Percentiles rank a stretch among this genome's conserved stretches.
phyloP scores from a whole-genome alignment of 2,888 invertebrate species.

The Nudaria mundana region DNA sequence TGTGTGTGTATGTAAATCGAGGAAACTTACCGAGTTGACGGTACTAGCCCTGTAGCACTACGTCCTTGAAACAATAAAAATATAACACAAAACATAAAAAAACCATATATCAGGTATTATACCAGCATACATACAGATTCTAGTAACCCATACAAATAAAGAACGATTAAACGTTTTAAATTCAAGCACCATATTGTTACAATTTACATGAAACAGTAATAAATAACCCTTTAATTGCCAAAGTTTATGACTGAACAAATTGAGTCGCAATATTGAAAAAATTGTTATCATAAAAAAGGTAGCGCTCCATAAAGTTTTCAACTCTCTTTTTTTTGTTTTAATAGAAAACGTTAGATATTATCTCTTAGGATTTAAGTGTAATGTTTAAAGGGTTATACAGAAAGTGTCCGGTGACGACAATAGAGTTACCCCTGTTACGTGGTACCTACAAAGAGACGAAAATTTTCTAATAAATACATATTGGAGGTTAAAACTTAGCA shows the following conservation, averaged over 20 bases:
- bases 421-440: too few species aligned
- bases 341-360: constrained; percentile 31
- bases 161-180: constrained; percentile 11
- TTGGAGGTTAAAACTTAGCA: too few species aligned
- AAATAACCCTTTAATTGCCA: constrained; percentile 34
- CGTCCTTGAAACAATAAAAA: too few species aligned
- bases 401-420: too few species aligned
- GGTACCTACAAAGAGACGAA: too few species aligned
- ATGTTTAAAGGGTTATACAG: constrained; percentile 15
- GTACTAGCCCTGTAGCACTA: too few species aligned
- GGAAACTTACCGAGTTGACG: too few species aligned
- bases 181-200: constrained; percentile 20
- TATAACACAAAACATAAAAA: not conserved
- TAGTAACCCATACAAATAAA: too few species aligned
- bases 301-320: constrained; percentile 23
- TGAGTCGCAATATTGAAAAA: constrained; percentile 22
- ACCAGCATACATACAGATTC: too few species aligned
- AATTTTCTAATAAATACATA: too few species aligned
- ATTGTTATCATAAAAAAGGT: constrained; percentile 19
- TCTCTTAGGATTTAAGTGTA: constrained; percentile 30
- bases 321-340: constrained; percentile 11
- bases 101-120: not conserved
- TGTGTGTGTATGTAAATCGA: too few species aligned
- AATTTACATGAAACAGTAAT: constrained; percentile 23
- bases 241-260: constrained; percentile 32